These are phyloP conservation scores for Caranx ignobilis DNA, from an alignment of 2,113 vertebrate genomes.

Conservation along the genomic window DNA sequence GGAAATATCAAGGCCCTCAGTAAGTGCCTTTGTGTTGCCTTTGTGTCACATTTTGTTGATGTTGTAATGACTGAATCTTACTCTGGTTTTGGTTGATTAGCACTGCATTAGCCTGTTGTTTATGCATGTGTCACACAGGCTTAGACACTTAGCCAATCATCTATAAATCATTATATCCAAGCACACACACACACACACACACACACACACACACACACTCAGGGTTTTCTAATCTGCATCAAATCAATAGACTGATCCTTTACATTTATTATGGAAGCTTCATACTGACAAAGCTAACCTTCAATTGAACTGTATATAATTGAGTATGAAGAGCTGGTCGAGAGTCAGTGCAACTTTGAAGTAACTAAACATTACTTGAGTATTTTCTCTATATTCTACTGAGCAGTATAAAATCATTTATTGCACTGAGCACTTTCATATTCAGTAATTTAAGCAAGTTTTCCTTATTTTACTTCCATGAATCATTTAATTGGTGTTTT, in stretches of 20 bases:
- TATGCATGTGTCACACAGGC: background rate
- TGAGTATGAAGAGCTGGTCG: too few species aligned
- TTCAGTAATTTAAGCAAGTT: too few species aligned
- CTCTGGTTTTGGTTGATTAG: background rate
- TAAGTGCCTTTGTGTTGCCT: too few species aligned
- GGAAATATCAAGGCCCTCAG: too few species aligned
- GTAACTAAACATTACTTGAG: too few species aligned
- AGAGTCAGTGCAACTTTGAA: too few species aligned
- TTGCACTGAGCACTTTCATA: too few species aligned
- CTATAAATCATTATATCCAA: background rate
- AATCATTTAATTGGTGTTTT: too few species aligned
- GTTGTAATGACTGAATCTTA: background rate
- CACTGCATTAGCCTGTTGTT: too few species aligned
- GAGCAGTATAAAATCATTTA: too few species aligned
- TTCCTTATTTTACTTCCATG: too few species aligned
- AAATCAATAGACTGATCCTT: slow-evolving; percentile 4
- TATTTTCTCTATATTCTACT: too few species aligned
- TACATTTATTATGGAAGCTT: slow-evolving; percentile 3
- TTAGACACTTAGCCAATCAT: background rate
- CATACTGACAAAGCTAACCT: slow-evolving; percentile 1
- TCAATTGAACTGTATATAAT: background rate
- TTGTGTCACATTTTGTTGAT: background rate
- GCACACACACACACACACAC: background rate
- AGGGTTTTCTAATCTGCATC: slow-evolving; percentile 7
- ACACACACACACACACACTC: background rate